These are phyloP conservation scores for Drosophila mettleri DNA, from an alignment of 2,888 invertebrate species.

Conservation along the genomic window DNA sequence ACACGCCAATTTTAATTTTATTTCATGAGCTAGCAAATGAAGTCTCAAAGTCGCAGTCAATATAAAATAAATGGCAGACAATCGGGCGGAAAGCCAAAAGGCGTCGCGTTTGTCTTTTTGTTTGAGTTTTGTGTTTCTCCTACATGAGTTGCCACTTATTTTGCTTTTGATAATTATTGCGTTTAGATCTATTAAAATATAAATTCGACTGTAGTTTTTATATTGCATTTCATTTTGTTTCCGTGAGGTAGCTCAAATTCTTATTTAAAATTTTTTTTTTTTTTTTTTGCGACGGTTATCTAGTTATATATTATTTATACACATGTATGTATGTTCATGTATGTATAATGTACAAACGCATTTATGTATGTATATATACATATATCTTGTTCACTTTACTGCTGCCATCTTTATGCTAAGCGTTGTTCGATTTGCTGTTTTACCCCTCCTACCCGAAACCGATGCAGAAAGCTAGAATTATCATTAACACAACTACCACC, in stretches of 20 bases:
- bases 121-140: conserved; percentile 56
- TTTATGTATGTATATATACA: conserved; percentile 45
- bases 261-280: too few relatives aligned
- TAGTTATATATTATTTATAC: conserved; percentile 25
- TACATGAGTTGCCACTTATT: conserved; percentile 74
- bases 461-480: conserved; percentile 68
- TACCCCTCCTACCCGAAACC: conserved; percentile 49
- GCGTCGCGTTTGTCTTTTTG: conserved; percentile 71
- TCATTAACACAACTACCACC: conserved; percentile 67
- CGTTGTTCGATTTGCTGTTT: conserved; percentile 63
- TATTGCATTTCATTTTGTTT: conserved; percentile 44
- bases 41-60: conserved; percentile 65
- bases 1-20: conserved; percentile 27
- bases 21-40: conserved; percentile 37
- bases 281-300: conserved; percentile 21
- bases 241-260: conserved; percentile 21
- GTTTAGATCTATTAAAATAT: conserved; percentile 59
- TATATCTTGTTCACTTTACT: conserved; percentile 71
- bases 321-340: conserved; percentile 18
- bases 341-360: conserved; percentile 19
- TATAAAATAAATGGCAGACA: conserved; percentile 45
- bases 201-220: conserved; percentile 50
- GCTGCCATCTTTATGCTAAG: conserved; percentile 80
- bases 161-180: conserved; percentile 53
- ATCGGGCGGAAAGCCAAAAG: conserved; percentile 54